Evolutionary conservation across 2,113 vertebrate species (phyloP), one percentile per base, ranked within the genome.

Genomic region (Cyrtonyx montezumae): DNA sequence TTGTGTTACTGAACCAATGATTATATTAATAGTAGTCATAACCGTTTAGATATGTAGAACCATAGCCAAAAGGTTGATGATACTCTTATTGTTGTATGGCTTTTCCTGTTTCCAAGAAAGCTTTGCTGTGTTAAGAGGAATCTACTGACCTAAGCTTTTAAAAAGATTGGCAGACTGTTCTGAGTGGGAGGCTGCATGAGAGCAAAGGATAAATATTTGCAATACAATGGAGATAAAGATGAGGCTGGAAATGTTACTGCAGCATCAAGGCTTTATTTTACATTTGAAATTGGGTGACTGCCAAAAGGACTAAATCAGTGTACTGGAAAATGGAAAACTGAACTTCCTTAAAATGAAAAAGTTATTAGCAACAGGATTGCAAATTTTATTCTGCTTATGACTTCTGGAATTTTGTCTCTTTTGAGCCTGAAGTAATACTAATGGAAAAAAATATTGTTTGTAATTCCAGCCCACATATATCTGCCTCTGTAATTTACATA

Each of bases 401-500:
- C 70, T 56, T 79, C 76, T 80, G 63, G 79, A 92, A 68, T 91
- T 75, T 68, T 87, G 91, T 92, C 53, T 88, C 46, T 81, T 92
- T 69, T 90, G 92, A 97, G 78, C 70, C 85, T 91, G 79, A 93
- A 96, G 63, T 43, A 85, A 76, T 82, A 90, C 82, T 85, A 94
- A 91, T 83, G 26, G 32, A 85, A 91, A 96, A 96, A 96, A 63
- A 32, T 90, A 78, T 11, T 79, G 93, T 90, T 95, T 97, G 97
- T 96, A 94, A 96, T 97, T 97, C 81, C 37, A 96, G 83, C 42
- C 20, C 11, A 81, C 88, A 93, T 87, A 28, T 91, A 84, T 66
- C 58, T 87, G 88, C 84, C 75, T 97, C 96, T 90, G 95, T 90
- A 92, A 92, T 96, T 97, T 97, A 97, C 94, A 88, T 96, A 97